These are phyloP conservation scores for Sminthurides aquaticus DNA, from an alignment of 2,888 invertebrate genomes.

Conservation along the genomic window DNA sequence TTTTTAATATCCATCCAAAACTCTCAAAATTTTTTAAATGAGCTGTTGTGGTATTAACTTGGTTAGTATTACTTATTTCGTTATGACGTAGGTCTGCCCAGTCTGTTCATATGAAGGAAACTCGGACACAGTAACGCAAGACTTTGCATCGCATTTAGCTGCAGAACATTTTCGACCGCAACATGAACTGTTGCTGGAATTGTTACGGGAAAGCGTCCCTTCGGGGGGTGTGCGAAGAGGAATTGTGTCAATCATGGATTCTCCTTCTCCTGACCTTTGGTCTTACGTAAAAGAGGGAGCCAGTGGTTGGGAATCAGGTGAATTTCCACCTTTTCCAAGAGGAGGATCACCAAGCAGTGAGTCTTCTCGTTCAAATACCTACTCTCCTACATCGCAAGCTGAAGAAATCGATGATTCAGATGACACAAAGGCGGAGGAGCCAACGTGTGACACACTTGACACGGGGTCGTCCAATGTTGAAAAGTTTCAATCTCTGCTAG, in stretches of 20 bases:
- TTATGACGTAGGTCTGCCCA: slow-evolving; percentile 95
- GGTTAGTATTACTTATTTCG: no score
- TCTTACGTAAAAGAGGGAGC: slow-evolving; percentile 40
- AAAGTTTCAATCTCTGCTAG: slow-evolving; percentile 50
- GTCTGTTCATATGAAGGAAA: slow-evolving; percentile 96
- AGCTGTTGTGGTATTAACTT: no score
- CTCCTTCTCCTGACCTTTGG: slow-evolving; percentile 47
- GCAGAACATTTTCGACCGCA: slow-evolving; percentile 79
- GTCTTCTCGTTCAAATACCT: slow-evolving; percentile 39
- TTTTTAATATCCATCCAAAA: no score
- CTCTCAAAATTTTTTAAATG: no score
- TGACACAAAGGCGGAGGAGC: slow-evolving; percentile 38
- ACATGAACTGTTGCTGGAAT: slow-evolving; percentile 57
- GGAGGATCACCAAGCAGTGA: slow-evolving; percentile 51
- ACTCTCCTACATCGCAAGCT: slow-evolving; percentile 39
- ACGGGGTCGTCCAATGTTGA: slow-evolving; percentile 45
- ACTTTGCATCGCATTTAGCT: slow-evolving; percentile 91
- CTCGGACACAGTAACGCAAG: slow-evolving; percentile 95
- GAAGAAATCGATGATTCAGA: slow-evolving; percentile 36
- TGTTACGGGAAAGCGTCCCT: neutral
- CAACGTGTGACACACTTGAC: slow-evolving; percentile 40
- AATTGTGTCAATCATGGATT: no score
- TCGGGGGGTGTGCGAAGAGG: slow-evolving; percentile 71
- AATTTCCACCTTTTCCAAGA: slow-evolving; percentile 54
- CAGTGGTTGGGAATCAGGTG: slow-evolving; percentile 35